A percentile compares a stretch with the other conserved stretches of the same genome.
Conservation (phyloP, 2,113 vertebrate species). For the Zosterops pallidus region DNA sequence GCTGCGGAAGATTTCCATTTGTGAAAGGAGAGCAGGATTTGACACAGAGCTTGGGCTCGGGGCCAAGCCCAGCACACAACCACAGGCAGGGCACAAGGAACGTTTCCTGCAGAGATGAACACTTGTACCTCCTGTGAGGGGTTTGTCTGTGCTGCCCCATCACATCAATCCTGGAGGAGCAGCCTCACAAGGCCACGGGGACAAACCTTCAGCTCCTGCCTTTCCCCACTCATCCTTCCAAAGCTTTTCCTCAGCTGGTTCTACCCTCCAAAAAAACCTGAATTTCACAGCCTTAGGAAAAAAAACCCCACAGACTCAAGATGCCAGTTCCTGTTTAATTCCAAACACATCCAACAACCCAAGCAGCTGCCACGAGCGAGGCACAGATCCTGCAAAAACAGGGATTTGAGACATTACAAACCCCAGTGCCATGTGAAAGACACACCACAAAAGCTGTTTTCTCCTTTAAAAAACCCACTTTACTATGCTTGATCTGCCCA, state of each 20-base stretch:
- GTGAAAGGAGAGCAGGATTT: background rate
- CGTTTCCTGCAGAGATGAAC: background rate
- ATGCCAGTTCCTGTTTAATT: background rate
- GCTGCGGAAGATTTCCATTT: background rate
- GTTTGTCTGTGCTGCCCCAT: background rate
- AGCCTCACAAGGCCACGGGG: background rate
- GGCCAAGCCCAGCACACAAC: background rate
- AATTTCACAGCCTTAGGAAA: background rate
- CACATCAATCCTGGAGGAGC: background rate
- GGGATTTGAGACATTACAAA: background rate
- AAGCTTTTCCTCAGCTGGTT: background rate
- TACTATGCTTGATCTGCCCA: background rate
- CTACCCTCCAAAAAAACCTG: accelerated
- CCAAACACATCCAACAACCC: background rate
- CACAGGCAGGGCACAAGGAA: background rate
- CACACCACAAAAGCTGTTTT: background rate
- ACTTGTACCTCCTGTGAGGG: background rate
- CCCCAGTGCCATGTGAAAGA: background rate
- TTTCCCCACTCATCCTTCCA: background rate
- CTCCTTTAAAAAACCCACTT: background rate
- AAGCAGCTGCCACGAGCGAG: background rate
- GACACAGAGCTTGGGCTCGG: background rate
- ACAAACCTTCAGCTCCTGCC: background rate
- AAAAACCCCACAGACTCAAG: background rate
- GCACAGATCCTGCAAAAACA: background rate